Base-by-base conservation (phyloP, 2,113 vertebrate species). In the Corythoichthys intestinalis region DNA sequence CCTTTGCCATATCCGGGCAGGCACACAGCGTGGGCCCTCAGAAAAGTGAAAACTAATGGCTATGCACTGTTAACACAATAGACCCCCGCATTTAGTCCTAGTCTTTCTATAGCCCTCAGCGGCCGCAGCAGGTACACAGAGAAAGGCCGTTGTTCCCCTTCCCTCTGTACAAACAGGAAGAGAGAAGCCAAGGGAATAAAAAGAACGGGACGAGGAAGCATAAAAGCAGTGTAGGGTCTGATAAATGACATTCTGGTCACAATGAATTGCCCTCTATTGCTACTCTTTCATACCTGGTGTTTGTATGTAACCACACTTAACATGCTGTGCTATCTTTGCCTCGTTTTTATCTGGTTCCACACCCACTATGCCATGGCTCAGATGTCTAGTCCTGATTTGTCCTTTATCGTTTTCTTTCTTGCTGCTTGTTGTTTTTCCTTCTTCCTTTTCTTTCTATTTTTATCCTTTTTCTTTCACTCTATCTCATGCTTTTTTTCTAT, bases 131-230 rank as follows among this genome's bases (percentile, higher is more conserved):
- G 85, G 91, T 89, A 88, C 78, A 87, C 78, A 79, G 73, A 86
- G 80, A 91, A 85, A 83, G 79, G 81, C 86, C 35, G 79, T 67
- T 74, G 84, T 82, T 87, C 85, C 85, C 83, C 79, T 82, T 89
- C 84, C 75, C 88, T 85, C 81, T 89, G 84, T 85, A 85, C 90
- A 92, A 89, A 92, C 90, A 92, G 87, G 85, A 88, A 88, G 84
- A 88, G 75, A 79, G 83, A 69, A 76, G 65, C 76, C 49, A 74
- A 78, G 77, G 71, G 85, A 87, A 87, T 85, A 75, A 66, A 82
- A 77, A 87, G 83, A 82, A 80, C 74, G 83, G 85, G 85, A 85
- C 73, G 82, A 77, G 79, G 78, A 73, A 77, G 84, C 87, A 90
- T 91, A 86, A 93, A 91, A 85, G 86, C 80, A 69, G 67, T 73